Conservation (phyloP, 2,113 vertebrate species). For the Oncorhynchus masou region DNA sequence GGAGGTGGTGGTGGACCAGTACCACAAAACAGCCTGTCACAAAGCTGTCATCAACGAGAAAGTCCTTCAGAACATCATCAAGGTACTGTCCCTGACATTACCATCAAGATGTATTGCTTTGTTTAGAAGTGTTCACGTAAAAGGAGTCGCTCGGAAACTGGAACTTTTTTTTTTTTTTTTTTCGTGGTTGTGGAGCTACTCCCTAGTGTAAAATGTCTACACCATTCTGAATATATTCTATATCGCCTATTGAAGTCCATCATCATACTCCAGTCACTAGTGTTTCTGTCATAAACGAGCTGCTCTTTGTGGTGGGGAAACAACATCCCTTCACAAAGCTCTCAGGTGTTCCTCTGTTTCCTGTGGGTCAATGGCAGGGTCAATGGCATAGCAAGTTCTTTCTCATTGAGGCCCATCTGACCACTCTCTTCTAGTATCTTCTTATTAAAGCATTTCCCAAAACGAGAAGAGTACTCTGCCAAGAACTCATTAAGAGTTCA, state of each 20-base stretch:
- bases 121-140: background rate
- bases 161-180: no score
- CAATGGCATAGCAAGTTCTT: background rate
- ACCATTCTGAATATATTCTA: background rate
- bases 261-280: background rate
- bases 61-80: conserved; percentile 93
- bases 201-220: no score
- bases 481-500: conserved; percentile 20
- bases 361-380: background rate
- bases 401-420: conserved; percentile 12
- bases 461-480: conserved; percentile 26
- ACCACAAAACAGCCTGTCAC: conserved; percentile 98
- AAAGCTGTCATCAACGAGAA: conserved; percentile 97
- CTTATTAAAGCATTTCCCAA: conserved; percentile 5
- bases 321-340: background rate
- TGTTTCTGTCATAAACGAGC: background rate
- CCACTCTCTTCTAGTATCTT: conserved; percentile 3
- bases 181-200: no score
- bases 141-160: no score
- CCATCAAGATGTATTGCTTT: background rate
- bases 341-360: background rate
- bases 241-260: background rate
- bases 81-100: conserved; percentile 72
- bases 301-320: no score
- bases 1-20: conserved; percentile 95